A percentile compares a stretch with the other conserved stretches of the same genome.
These are phyloP conservation scores for Typhlichthys subterraneus DNA, from an alignment of 2,797 vertebrate genomes.

Conservation along the genomic window DNA sequence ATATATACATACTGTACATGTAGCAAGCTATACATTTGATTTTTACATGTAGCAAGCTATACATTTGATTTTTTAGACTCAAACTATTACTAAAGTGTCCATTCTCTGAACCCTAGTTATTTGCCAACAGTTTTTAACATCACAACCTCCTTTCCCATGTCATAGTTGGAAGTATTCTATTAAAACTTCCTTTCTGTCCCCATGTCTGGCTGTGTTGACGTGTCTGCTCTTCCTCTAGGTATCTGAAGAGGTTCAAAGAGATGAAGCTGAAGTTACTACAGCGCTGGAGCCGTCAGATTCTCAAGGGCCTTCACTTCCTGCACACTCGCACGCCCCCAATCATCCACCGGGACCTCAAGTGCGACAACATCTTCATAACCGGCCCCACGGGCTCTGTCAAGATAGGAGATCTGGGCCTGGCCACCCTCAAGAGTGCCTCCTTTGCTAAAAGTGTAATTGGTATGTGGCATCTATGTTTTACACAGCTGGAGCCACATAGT, in stretches of 20 bases:
- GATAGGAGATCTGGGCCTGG: conserved; percentile 95
- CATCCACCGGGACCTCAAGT: conserved; percentile 97
- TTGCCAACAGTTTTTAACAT: conserved; percentile 4
- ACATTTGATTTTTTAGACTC: no score
- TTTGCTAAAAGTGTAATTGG: conserved; percentile 99
- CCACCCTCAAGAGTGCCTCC: conserved; percentile 94
- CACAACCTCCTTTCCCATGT: conserved; percentile 38
- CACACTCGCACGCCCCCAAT: conserved; percentile 95
- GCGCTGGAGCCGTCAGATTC: conserved; percentile 96
- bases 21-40: no score
- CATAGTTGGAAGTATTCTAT: conserved; percentile 26
- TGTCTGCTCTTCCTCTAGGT: conserved; percentile 70
- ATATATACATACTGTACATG: no score
- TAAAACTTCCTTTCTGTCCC: conserved; percentile 27
- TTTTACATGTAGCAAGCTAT: no score
- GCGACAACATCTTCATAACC: conserved; percentile 99
- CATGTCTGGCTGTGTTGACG: conserved; percentile 23
- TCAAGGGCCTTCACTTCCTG: conserved; percentile 95
- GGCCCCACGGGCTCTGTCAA: conserved; percentile 96
- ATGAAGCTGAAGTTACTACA: conserved; percentile 97
- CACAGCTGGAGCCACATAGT: no score
- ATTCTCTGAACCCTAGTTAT: not conserved
- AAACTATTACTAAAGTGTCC: not conserved
- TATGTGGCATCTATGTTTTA: conserved; percentile 52
- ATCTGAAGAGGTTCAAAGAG: conserved; percentile 96